A percentile compares a stretch with the other conserved stretches of the same genome.
These are phyloP conservation scores for Brachyopa scutellaris DNA, from an alignment of 2,888 invertebrate genomes.

Conservation along the genomic window DNA sequence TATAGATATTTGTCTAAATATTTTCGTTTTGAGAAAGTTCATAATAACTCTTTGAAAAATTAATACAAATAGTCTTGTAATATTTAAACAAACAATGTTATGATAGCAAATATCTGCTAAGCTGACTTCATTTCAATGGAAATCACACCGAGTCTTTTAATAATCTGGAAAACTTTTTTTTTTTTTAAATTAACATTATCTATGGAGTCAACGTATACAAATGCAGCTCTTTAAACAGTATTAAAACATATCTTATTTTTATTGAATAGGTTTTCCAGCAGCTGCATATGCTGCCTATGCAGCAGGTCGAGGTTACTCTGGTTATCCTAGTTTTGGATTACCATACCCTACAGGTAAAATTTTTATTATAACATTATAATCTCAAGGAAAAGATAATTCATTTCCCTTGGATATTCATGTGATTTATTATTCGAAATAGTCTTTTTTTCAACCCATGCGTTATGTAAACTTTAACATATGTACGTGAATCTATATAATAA, in stretches of 20 bases:
- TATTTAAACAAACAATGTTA: too few relatives aligned
- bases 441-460: background rate
- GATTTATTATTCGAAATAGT: conserved; percentile 1
- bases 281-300: conserved; percentile 97
- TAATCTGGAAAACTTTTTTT: too few relatives aligned
- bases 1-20: too few relatives aligned
- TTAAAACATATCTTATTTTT: conserved; percentile 15
- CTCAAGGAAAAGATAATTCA: background rate
- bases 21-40: too few relatives aligned
- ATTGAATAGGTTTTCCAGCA: conserved; percentile 91
- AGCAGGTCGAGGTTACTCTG: conserved; percentile 97
- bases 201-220: too few relatives aligned
- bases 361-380: conserved; percentile 78
- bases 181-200: background rate
- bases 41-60: too few relatives aligned
- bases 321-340: conserved; percentile 98
- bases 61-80: too few relatives aligned
- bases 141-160: too few relatives aligned
- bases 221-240: too few relatives aligned
- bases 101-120: too few relatives aligned
- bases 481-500: background rate
- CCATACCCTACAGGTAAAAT: conserved; percentile 99
- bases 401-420: background rate
- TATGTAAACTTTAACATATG: background rate
- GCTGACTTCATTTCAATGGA: too few relatives aligned